Conservation (phyloP, 2,797 vertebrate genomes). For the Benthosema pterotum region DNA sequence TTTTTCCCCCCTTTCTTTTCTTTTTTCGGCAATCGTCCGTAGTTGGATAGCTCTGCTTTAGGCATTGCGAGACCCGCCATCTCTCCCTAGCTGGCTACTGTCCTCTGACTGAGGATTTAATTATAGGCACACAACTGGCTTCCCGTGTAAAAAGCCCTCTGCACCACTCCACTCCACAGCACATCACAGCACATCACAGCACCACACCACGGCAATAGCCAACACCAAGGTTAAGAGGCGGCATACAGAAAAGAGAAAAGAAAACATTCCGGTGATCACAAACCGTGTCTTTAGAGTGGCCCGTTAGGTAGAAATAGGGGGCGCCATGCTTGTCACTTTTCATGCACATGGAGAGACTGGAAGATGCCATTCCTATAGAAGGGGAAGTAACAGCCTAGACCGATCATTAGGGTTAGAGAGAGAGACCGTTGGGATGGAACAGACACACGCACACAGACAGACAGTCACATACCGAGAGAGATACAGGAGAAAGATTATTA, state of each 20-base stretch:
- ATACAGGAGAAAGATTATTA: slow-evolving; percentile 53
- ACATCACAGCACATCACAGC: slow-evolving; percentile 55
- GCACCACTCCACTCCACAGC: slow-evolving; percentile 43
- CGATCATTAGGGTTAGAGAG: slow-evolving; percentile 99
- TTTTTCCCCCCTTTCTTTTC: no score
- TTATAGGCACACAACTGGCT: no score
- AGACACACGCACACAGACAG: slow-evolving; percentile 72
- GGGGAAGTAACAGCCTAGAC: slow-evolving; percentile 99
- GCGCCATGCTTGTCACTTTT: slow-evolving; percentile 99
- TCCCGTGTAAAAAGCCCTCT: no score
- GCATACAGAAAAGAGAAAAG: slow-evolving; percentile 62
- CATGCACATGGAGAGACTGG: slow-evolving; percentile 99
- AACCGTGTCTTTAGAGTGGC: slow-evolving; percentile 99
- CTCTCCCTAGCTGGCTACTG: no score
- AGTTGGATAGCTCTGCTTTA: no score
- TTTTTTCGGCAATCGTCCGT: no score
- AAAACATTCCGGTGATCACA: slow-evolving; percentile 92
- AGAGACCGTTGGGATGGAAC: slow-evolving; percentile 90
- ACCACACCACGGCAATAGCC: no score
- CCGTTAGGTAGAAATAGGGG: slow-evolving; percentile 99
- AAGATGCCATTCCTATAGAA: slow-evolving; percentile 99
- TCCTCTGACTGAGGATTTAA: no score
- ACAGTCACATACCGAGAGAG: slow-evolving; percentile 75
- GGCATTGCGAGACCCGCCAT: no score
- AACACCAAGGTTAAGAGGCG: slow-evolving; percentile 69